Evolutionary conservation across 1,140 invertebrate species (phyloP).

Genomic region (Dendroctonus ponderosae): DNA sequence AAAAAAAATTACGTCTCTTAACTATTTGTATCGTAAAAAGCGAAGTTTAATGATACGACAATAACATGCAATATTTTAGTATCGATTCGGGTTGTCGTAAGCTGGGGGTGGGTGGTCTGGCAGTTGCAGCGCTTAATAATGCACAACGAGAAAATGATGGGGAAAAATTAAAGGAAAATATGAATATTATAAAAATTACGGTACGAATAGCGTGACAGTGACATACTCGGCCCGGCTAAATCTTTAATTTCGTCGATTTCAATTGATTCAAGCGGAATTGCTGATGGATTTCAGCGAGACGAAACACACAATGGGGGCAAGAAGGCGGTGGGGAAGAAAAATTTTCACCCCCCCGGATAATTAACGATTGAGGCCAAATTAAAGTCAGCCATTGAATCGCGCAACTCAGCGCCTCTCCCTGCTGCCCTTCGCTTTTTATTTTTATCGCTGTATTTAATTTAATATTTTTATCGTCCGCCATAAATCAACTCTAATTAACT

Average conservation of each 20-base stretch:
- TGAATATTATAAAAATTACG: too few relatives aligned
- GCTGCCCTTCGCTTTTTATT: conserved; percentile 36
- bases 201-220: too few relatives aligned
- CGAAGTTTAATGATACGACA: conserved; percentile 15
- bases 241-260: too few relatives aligned
- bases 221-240: too few relatives aligned
- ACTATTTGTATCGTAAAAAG: conserved; percentile 17
- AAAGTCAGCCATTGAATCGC: conserved; percentile 48
- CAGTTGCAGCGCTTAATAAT: conserved; percentile 1
- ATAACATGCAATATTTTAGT: conserved; percentile 13
- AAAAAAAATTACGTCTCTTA: conserved; percentile 21
- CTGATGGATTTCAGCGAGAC: too few relatives aligned
- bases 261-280: too few relatives aligned
- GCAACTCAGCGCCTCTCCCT: conserved; percentile 13
- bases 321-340: too few relatives aligned
- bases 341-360: conserved; percentile 8
- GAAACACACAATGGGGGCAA: conserved; percentile 13
- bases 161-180: too few relatives aligned
- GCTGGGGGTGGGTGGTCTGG: neutral
- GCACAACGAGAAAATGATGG: too few relatives aligned
- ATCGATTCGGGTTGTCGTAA: neutral
- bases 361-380: conserved; percentile 42
- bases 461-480: conserved; percentile 51
- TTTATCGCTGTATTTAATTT: conserved; percentile 51
- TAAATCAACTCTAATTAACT: conserved; percentile 53